Evolutionary conservation across 2,888 invertebrate genomes (phyloP), one percentile per base, ranked within the genome.

Genomic region (Xylota sylvarum): DNA sequence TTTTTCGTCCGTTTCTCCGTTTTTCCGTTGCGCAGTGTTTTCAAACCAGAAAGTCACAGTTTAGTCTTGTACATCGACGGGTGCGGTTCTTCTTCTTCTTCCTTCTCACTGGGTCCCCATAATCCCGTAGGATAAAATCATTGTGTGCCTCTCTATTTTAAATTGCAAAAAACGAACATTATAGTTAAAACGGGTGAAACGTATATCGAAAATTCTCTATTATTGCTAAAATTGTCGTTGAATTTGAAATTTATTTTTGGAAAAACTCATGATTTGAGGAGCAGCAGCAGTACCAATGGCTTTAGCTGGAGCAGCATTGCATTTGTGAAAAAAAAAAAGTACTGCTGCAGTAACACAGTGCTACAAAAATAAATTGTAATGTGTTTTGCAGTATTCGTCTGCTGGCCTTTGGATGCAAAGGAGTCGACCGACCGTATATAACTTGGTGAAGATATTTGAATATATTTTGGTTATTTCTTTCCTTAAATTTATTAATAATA

Each of bases 51-150:
- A 73, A 70, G 74, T 74, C 74, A 48, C 88, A 90, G 89, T 90
- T 88, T 85, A 88, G 88, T 89, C 89, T 89, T 87, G 85, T 86
- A 69, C 84, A 62, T 88, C 81, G 88, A 88, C 89, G 89, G 89
- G 90, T 90, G 90, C 88, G 90, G 90, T 89, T 89, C 88, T 67
- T 87, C 58, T 72, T 80, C 87, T 86, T 83, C 64, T 62, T 79
- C 52, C 12, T 62, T 10, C 27, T 23, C 58, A 70, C 67, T 64
- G 17, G 48, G 55, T 62, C 19, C 37, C 37, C 7, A 55, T 48
- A 43, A 5, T 69, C 70, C 43, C 23, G 64, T 78, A 77, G 58
- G 56, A 56, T 64, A 65, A 7, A 37, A 40, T 5, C 32, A 23
- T 70, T 65, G n/a, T 23, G 40, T 60, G 52, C 4, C 46, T 64